Percentiles rank a stretch among this genome's conserved stretches.
Evolutionary conservation across 2,888 invertebrate species (phyloP).

Genomic region (Rutpela maculata): DNA sequence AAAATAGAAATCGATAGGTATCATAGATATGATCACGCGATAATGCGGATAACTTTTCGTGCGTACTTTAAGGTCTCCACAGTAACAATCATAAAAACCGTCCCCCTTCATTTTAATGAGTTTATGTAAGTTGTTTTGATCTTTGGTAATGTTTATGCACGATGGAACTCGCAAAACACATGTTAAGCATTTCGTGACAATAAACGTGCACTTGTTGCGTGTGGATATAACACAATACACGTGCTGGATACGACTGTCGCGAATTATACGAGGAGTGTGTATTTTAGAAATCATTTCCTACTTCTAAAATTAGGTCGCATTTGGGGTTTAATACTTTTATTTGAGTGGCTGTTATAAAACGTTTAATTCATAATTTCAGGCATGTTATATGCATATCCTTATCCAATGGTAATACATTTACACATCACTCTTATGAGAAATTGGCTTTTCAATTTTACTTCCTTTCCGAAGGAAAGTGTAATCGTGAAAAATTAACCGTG

Average conservation of each 20-base stretch:
- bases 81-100: not conserved
- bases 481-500: too few species aligned
- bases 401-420: too few species aligned
- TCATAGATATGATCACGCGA: not conserved
- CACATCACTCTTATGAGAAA: too few species aligned
- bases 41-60: not conserved
- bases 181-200: slow-evolving; percentile 50
- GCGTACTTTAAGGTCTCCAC: not conserved
- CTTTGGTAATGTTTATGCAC: slow-evolving; percentile 44
- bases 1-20: not conserved
- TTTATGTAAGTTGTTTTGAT: slow-evolving; percentile 50
- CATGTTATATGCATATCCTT: too few species aligned
- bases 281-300: not conserved
- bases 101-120: slow-evolving; percentile 32
- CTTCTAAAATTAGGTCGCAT: not conserved
- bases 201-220: slow-evolving; percentile 55
- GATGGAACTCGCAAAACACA: slow-evolving; percentile 43
- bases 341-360: too few species aligned
- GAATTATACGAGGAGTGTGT: not conserved
- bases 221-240: slow-evolving; percentile 43
- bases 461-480: too few species aligned
- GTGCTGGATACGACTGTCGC: slow-evolving; percentile 33
- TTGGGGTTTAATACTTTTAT: not conserved
- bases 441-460: too few species aligned
- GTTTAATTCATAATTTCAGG: too few species aligned